These are phyloP conservation scores for Hyposoter dolosus DNA, from an alignment of 2,888 invertebrate genomes.

Conservation along the genomic window DNA sequence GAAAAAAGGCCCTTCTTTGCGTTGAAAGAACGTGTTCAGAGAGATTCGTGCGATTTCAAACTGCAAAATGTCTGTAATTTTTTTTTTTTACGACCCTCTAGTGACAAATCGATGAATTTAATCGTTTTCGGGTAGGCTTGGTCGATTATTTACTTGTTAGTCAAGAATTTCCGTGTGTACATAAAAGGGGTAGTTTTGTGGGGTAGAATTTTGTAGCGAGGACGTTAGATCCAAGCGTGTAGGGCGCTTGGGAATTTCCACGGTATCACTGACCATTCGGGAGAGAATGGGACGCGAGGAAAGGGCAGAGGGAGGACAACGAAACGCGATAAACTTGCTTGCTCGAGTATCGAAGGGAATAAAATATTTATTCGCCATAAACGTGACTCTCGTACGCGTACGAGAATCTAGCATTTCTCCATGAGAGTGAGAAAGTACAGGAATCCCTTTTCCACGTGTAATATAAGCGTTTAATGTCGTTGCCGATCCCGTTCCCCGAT, in stretches of 20 bases:
- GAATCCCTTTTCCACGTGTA: slow-evolving; percentile 40
- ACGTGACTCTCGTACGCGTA: slow-evolving; percentile 58
- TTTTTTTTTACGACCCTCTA: slow-evolving; percentile 54
- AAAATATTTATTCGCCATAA: slow-evolving; percentile 77
- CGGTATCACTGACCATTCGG: slow-evolving; percentile 65
- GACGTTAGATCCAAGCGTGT: slow-evolving; percentile 58
- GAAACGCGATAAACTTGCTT: slow-evolving; percentile 67
- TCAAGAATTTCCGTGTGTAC: slow-evolving; percentile 1
- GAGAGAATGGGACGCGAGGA: not conserved
- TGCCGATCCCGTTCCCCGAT: slow-evolving; percentile 54
- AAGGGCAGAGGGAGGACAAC: slow-evolving; percentile 23
- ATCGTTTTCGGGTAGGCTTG: slow-evolving; percentile 35
- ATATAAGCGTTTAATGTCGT: slow-evolving; percentile 67
- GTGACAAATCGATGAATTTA: slow-evolving; percentile 59
- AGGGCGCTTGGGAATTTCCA: slow-evolving; percentile 61
- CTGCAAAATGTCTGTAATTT: slow-evolving; percentile 32
- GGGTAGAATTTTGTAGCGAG: slow-evolving; percentile 2
- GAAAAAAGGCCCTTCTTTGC: slow-evolving; percentile 17
- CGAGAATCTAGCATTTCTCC: slow-evolving; percentile 20
- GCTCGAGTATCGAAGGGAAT: slow-evolving; percentile 70
- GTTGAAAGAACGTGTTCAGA: slow-evolving; percentile 17
- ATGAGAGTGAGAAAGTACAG: slow-evolving; percentile 47
- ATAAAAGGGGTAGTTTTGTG: not conserved
- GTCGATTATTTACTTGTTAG: slow-evolving; percentile 54
- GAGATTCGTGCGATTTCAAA: slow-evolving; percentile 35